These are phyloP conservation scores for Chloromyia formosa DNA, from an alignment of 2,888 invertebrate species.

Conservation along the genomic window DNA sequence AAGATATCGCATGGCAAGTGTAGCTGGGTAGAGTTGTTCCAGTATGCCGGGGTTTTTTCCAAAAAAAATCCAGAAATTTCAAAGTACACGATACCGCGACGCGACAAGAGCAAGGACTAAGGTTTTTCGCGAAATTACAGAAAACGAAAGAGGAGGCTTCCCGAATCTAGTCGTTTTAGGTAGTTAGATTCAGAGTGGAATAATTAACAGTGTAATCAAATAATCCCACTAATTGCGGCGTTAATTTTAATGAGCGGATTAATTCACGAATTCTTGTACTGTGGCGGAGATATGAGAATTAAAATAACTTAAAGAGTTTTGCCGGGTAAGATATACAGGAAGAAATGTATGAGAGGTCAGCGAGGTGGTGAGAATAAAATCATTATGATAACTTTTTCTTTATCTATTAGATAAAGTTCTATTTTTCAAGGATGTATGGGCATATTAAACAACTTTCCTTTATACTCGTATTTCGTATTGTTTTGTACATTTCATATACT, in stretches of 20 bases:
- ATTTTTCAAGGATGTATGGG: too few relatives aligned
- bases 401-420: too few relatives aligned
- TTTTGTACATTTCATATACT: too few relatives aligned
- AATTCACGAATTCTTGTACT: constrained; percentile 48
- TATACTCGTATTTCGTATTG: too few relatives aligned
- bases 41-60: background rate
- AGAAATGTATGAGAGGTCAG: too few relatives aligned
- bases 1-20: background rate
- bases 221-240: constrained; percentile 56
- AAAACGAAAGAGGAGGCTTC: background rate
- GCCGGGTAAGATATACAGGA: too few relatives aligned
- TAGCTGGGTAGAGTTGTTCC: too few relatives aligned
- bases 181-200: constrained; percentile 40
- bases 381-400: too few relatives aligned
- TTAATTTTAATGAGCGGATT: constrained; percentile 52
- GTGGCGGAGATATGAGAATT: constrained; percentile 28
- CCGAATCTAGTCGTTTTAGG: background rate
- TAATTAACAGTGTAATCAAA: constrained; percentile 54
- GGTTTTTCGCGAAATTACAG: background rate
- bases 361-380: too few relatives aligned
- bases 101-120: background rate
- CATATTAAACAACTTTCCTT: too few relatives aligned
- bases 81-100: background rate
- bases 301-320: constrained; percentile 3
- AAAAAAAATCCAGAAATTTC: background rate